Evolutionary conservation across 2,113 vertebrate species (phyloP), one percentile per base, ranked within the genome.

Genomic region (Rana temporaria): DNA sequence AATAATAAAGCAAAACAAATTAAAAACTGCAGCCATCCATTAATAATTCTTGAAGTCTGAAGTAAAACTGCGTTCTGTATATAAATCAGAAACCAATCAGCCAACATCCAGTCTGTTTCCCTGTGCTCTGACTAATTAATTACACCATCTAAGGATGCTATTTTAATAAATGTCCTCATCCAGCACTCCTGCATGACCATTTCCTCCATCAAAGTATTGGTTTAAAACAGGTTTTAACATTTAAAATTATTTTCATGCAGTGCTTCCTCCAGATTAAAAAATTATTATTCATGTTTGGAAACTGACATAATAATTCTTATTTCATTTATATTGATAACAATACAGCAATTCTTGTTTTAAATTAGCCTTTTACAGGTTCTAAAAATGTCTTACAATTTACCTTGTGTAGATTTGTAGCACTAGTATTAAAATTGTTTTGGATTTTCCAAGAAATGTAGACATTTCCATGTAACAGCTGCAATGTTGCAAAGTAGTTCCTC

Each of bases 11-110:
- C 67, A 71, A 63, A 81, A 14, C 24, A 81, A 79, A 81, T 80
- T 70, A 70, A 62, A 69, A 81, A 64, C 38, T 48, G 16, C 68
- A 72, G 68, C 38, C 68, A 64, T 81, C 57, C 57, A 81, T 55
- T 72, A 81, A 72, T 81, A 81, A 81, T 70, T 22, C 22, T 71
- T 62, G 32, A 72, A 81, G 38, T 64, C n/a, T 81, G 59, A 72
- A 72, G 59, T 69, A 81, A 72, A 72, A 53, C 22, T 62, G 68
- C 1, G 34, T 55, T 78, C 62, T 65, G 60, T 64, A 55, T 63
- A 72, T 71, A 32, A 71, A 71, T 81, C 78, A 62, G 57, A 81
- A 81, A 70, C 78, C 67, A 81, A 81, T 81, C 56, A 81, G 55
- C 78, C 56, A 42, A 14, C 20, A 81, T 53, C 16, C 67, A 71